Conservation (phyloP, 2,888 invertebrate genomes). For the Plagodis dolabraria region DNA sequence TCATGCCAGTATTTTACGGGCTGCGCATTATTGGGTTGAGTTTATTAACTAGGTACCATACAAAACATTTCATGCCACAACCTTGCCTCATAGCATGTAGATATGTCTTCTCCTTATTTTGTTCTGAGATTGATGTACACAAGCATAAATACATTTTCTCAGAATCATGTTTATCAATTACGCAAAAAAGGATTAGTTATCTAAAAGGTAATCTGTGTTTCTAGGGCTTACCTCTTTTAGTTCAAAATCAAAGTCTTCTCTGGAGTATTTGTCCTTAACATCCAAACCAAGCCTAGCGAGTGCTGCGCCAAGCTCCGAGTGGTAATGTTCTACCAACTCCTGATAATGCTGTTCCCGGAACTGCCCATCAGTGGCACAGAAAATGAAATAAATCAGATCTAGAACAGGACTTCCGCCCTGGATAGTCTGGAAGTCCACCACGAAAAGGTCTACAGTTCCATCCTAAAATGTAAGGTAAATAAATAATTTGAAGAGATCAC, state of each 20-base stretch:
- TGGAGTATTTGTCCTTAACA: slow-evolving; percentile 47
- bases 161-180: too few relatives aligned
- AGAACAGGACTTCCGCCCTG: slow-evolving; percentile 3
- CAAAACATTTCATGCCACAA: too few relatives aligned
- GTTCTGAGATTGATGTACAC: too few relatives aligned
- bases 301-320: slow-evolving; percentile 45
- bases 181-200: too few relatives aligned
- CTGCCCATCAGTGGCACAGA: slow-evolving; percentile 5
- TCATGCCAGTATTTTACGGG: too few relatives aligned
- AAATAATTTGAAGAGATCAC: too few relatives aligned
- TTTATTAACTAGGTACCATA: too few relatives aligned
- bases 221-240: slow-evolving; percentile 44
- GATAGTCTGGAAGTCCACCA: slow-evolving; percentile 12
- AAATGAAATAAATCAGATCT: slow-evolving; percentile 14
- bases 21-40: too few relatives aligned
- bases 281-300: slow-evolving; percentile 47
- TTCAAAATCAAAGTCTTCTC: slow-evolving; percentile 54
- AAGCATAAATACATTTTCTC: too few relatives aligned
- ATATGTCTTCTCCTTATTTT: too few relatives aligned
- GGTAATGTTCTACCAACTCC: slow-evolving; percentile 44
- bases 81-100: too few relatives aligned
- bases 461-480: slow-evolving; percentile 1
- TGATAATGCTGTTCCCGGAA: slow-evolving; percentile 35
- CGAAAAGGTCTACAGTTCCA: slow-evolving; percentile 1
- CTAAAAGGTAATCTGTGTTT: too few relatives aligned